phyloP scores from a whole-genome alignment of 2,113 vertebrate genomes.

The Cavia porcellus region DNA sequence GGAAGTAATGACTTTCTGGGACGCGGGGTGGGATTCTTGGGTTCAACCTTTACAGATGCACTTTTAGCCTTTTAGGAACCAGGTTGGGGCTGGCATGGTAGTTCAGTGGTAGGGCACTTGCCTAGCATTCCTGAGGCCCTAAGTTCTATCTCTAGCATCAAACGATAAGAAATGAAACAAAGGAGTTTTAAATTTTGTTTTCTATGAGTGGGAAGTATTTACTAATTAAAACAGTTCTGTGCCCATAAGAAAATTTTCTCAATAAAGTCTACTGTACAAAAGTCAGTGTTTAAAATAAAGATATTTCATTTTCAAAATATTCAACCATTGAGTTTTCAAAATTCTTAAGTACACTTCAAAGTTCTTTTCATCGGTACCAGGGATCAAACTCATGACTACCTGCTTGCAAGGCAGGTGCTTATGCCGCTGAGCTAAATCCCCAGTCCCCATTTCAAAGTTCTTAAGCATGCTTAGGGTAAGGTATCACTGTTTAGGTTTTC shows the following conservation, averaged over 20 bases:
- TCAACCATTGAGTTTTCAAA: not conserved
- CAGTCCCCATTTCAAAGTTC: not conserved
- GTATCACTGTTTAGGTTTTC: not conserved
- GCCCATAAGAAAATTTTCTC: not conserved
- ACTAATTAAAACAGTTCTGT: not conserved
- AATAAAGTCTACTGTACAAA: conserved; percentile 12
- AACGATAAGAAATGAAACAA: not conserved
- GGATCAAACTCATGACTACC: no score
- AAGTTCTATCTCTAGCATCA: not conserved
- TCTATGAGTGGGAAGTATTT: not conserved
- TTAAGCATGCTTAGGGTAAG: not conserved
- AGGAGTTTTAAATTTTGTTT: not conserved
- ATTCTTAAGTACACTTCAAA: not conserved
- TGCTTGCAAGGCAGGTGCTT: no score
- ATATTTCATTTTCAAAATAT: not conserved
- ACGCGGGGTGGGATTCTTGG: not conserved
- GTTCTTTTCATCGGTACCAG: no score
- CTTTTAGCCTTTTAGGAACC: conserved; percentile 16
- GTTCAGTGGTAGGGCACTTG: not conserved
- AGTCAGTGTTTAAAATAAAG: conserved; percentile 4
- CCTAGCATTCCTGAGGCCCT: not conserved
- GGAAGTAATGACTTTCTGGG: not conserved
- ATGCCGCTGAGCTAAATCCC: no score
- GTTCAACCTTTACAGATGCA: not conserved
- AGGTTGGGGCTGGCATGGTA: not conserved